Percentiles rank a stretch among this genome's conserved stretches.
Evolutionary conservation across 1,140 invertebrate genomes (phyloP).

Genomic region (Neomicropteryx cornuta): DNA sequence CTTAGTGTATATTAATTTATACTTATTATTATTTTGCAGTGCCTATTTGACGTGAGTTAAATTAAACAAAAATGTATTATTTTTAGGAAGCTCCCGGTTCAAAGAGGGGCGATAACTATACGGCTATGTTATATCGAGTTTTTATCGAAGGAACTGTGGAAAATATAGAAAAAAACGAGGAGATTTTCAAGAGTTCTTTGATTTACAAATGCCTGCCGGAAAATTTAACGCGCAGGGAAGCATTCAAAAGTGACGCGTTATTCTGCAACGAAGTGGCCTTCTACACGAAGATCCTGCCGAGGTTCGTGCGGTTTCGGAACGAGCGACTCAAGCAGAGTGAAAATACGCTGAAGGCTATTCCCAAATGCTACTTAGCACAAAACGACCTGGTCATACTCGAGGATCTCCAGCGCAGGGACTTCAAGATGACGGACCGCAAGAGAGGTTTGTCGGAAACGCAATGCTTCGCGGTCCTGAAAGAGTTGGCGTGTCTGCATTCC

Average conservation of each 20-base stretch:
- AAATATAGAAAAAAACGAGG: slow-evolving; percentile 20
- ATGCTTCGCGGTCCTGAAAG: slow-evolving; percentile 45
- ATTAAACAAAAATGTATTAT: slow-evolving; percentile 3
- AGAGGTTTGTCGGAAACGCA: slow-evolving; percentile 49
- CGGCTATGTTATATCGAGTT: slow-evolving; percentile 57
- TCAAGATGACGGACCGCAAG: slow-evolving; percentile 54
- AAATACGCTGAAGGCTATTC: slow-evolving; percentile 46
- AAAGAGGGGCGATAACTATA: slow-evolving; percentile 60
- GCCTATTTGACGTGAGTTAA: slow-evolving; percentile 17
- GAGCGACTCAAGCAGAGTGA: slow-evolving; percentile 23
- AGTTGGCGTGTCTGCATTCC: slow-evolving; percentile 54
- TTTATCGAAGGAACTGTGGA: slow-evolving; percentile 42
- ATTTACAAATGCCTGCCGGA: slow-evolving; percentile 61
- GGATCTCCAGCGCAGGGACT: slow-evolving; percentile 44
- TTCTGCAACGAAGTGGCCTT: slow-evolving; percentile 63
- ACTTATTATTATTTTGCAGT: neutral
- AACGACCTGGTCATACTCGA: slow-evolving; percentile 54
- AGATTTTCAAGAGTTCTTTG: slow-evolving; percentile 46
- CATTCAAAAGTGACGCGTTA: slow-evolving; percentile 55
- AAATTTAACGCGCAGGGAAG: slow-evolving; percentile 46
- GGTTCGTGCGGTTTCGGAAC: slow-evolving; percentile 44
- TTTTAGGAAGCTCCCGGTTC: slow-evolving; percentile 51
- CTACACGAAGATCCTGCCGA: slow-evolving; percentile 56
- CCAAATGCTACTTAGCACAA: slow-evolving; percentile 50
- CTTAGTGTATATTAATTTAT: too few species aligned